Evolutionary conservation across 1,140 invertebrate genomes (phyloP).

Genomic region (Platyura marginata): DNA sequence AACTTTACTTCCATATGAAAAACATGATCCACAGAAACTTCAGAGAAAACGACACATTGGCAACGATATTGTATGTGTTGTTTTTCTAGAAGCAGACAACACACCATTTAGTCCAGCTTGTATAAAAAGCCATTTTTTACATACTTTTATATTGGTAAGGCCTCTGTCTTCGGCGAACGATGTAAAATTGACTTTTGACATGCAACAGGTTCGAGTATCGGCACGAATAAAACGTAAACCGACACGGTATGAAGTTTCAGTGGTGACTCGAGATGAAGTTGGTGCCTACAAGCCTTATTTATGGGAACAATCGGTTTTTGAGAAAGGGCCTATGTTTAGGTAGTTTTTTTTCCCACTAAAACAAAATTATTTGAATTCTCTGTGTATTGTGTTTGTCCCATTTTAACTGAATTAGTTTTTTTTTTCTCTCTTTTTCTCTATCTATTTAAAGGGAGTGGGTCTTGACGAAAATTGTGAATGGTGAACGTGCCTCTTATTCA

Average conservation of each 20-base stretch:
- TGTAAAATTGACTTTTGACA: conserved; percentile 2
- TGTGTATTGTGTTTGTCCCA: conserved; percentile 1
- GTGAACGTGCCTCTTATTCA: conserved; percentile 88
- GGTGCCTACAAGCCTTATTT: conserved; percentile 92
- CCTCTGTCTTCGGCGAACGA: not conserved
- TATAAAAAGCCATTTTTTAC: conserved; percentile 84
- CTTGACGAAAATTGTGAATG: conserved; percentile 93
- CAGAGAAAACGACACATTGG: conserved; percentile 90
- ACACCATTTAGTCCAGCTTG: conserved; percentile 80
- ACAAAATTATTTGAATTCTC: not conserved
- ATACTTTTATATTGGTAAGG: conserved; percentile 69
- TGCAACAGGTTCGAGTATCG: conserved; percentile 49
- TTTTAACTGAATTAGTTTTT: not conserved
- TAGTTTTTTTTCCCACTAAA: conserved; percentile 11
- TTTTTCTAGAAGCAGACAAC: conserved; percentile 82
- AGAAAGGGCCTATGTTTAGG: conserved; percentile 71
- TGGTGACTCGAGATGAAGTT: conserved; percentile 91
- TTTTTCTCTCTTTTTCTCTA: not conserved
- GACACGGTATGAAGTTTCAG: conserved; percentile 76
- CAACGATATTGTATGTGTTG: conserved; percentile 95
- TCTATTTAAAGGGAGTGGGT: conserved; percentile 61
- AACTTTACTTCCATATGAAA: conserved; percentile 78
- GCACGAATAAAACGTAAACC: conserved; percentile 68
- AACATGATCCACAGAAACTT: conserved; percentile 83
- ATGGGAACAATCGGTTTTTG: conserved; percentile 84